Conservation (phyloP, 2,113 vertebrate genomes). For the Cnemophilus loriae region DNA sequence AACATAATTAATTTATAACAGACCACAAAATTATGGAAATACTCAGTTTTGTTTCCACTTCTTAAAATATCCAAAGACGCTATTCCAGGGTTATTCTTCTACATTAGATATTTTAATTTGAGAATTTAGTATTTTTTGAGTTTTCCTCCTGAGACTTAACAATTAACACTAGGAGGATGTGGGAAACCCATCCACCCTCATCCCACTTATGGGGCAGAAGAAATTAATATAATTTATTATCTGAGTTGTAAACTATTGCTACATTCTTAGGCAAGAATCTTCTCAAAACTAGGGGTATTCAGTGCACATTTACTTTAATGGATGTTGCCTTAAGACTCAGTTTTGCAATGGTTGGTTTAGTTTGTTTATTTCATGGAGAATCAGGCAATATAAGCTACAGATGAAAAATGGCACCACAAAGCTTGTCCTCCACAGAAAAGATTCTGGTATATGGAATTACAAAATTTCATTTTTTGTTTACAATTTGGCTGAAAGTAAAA, state of each 20-base stretch:
- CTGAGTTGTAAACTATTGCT: background rate
- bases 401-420: constrained; percentile 25
- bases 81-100: background rate
- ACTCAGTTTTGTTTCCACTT: background rate
- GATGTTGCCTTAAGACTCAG: background rate
- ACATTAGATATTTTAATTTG: background rate
- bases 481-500: background rate
- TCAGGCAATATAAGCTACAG: constrained; percentile 1
- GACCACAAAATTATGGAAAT: background rate
- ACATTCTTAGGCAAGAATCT: background rate
- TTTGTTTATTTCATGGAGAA: background rate
- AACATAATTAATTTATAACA: constrained; percentile 5
- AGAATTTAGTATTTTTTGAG: background rate
- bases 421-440: background rate
- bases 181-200: background rate
- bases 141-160: background rate
- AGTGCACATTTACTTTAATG: background rate
- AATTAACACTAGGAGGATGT: background rate
- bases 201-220: background rate
- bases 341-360: background rate
- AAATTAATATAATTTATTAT: background rate
- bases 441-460: background rate
- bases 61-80: background rate
- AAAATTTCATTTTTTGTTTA: constrained; percentile 34
- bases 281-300: background rate